Conservation (phyloP, 2,113 vertebrate genomes). For the Corvus moneduloides region DNA sequence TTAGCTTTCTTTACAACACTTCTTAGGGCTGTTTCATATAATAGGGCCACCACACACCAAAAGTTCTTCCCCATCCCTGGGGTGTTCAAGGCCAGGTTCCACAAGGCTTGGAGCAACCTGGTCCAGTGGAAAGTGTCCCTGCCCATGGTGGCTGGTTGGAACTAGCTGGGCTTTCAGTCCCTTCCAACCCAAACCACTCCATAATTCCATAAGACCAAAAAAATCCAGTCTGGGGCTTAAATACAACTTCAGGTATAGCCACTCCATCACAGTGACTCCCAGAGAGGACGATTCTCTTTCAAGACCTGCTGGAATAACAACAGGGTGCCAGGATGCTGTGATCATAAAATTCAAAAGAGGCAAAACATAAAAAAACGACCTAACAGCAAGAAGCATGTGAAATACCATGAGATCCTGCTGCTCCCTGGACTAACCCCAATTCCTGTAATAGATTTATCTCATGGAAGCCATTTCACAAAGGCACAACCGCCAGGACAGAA, state of each 20-base stretch:
- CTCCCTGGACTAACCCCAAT: background rate
- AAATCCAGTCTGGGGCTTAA: background rate
- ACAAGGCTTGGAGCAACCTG: background rate
- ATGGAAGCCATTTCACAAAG: background rate
- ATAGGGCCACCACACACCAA: background rate
- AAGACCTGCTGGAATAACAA: background rate
- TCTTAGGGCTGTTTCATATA: background rate
- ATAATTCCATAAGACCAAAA: background rate
- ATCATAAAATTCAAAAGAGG: background rate
- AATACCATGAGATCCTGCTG: background rate
- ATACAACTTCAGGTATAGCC: background rate
- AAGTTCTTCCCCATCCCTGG: background rate
- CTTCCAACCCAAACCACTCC: background rate
- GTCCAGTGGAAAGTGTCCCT: background rate
- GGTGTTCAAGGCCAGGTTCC: background rate
- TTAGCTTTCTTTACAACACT: background rate
- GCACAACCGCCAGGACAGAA: background rate
- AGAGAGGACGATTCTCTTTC: background rate
- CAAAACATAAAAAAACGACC: background rate
- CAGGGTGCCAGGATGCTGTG: background rate
- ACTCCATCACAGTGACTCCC: background rate
- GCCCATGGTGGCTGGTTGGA: too few relatives aligned
- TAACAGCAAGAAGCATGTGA: background rate
- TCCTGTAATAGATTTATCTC: background rate
- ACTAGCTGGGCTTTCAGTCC: background rate